These are phyloP conservation scores for Carcinoscorpius rotundicauda DNA, from an alignment of 1,140 invertebrate species.

Conservation along the genomic window DNA sequence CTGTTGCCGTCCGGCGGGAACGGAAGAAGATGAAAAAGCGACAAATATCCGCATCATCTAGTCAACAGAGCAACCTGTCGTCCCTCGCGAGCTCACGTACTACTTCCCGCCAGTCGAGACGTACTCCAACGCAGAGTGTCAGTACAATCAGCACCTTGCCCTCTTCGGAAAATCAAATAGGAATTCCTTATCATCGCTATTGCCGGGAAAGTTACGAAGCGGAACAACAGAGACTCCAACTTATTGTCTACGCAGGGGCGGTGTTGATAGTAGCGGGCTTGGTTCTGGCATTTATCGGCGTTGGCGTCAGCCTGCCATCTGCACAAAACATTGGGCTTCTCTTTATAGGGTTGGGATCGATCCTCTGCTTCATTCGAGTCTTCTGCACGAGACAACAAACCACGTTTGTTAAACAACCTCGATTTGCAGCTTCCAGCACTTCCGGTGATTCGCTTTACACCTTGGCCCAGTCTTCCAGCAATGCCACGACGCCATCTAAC, in stretches of 20 bases:
- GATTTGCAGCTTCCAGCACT: neutral
- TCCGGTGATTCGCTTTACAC: neutral
- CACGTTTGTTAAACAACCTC: neutral
- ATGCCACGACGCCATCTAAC: neutral
- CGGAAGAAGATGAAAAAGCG: slow-evolving; percentile 5
- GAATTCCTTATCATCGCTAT: neutral
- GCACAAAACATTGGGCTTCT: slow-evolving; percentile 2
- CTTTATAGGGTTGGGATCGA: slow-evolving; percentile 7
- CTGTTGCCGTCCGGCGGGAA: slow-evolving; percentile 19
- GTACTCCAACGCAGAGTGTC: slow-evolving; percentile 1
- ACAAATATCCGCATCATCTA: neutral
- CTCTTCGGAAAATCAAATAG: neutral
- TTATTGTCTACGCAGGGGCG: neutral
- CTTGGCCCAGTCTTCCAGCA: neutral
- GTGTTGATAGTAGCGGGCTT: slow-evolving; percentile 4
- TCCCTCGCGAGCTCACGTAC: neutral
- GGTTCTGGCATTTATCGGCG: slow-evolving; percentile 3
- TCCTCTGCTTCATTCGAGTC: slow-evolving; percentile 2
- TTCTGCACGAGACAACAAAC: neutral
- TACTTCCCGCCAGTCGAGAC: neutral
- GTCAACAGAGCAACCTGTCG: neutral
- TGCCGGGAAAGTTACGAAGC: neutral
- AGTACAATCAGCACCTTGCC: slow-evolving; percentile 7
- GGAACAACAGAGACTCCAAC: neutral
- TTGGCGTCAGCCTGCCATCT: neutral